phyloP scores from a whole-genome alignment of 2,888 invertebrate genomes.

The Latrodectus elegans region DNA sequence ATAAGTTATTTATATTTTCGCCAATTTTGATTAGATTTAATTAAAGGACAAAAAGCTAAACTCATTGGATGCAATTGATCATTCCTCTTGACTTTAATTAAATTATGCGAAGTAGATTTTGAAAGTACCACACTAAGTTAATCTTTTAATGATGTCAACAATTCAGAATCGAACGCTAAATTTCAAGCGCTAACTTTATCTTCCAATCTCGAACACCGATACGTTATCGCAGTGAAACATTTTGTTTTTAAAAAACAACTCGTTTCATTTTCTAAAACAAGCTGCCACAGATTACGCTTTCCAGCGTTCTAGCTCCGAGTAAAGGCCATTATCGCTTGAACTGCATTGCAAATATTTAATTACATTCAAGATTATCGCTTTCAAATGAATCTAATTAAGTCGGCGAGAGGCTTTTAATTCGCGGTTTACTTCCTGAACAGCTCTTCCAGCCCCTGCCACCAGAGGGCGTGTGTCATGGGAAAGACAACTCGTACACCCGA shows the following conservation, averaged over 20 bases:
- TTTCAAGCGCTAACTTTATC: conserved; percentile 3
- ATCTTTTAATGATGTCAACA: no score
- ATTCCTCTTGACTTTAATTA: no score
- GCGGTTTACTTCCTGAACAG: conserved; percentile 47
- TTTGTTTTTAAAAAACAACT: conserved; percentile 5
- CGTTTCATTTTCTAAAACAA: conserved; percentile 11
- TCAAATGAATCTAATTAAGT: conserved; percentile 56
- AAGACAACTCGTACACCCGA: background rate
- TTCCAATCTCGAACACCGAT: conserved; percentile 14
- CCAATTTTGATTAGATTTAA: no score
- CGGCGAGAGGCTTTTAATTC: conserved; percentile 50
- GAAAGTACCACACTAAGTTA: no score
- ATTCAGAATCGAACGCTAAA: background rate
- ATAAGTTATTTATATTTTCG: no score
- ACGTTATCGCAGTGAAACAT: conserved; percentile 26
- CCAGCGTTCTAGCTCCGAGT: conserved; percentile 2
- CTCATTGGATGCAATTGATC: no score
- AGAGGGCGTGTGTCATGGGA: conserved; percentile 35
- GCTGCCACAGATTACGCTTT: conserved; percentile 38
- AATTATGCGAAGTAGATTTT: no score
- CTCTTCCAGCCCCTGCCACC: conserved; percentile 14
- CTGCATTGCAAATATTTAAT: conserved; percentile 55
- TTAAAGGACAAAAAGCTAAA: no score
- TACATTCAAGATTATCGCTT: conserved; percentile 56
- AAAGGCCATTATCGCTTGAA: conserved; percentile 45